These are phyloP conservation scores for Apomyelois bistriatella DNA, from an alignment of 2,888 invertebrate species.

Conservation along the genomic window DNA sequence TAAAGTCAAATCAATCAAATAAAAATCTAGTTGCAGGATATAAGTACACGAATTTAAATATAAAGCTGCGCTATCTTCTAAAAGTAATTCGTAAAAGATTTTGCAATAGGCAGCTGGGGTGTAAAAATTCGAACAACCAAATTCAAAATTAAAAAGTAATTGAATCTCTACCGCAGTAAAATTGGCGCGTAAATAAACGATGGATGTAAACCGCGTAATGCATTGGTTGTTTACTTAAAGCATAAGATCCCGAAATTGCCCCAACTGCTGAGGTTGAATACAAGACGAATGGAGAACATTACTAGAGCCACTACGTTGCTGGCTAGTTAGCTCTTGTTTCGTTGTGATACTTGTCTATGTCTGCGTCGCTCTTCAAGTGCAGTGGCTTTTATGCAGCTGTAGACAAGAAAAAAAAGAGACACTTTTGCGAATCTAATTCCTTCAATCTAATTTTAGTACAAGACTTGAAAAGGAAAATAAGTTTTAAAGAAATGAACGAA, in stretches of 20 bases:
- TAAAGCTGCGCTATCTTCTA: too few species aligned
- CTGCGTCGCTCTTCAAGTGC: slow-evolving; percentile 20
- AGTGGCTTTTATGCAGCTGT: slow-evolving; percentile 52
- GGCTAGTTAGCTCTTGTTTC: slow-evolving; percentile 57
- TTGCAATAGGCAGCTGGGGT: too few species aligned
- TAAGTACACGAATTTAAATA: too few species aligned
- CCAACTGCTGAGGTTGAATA: slow-evolving; percentile 43
- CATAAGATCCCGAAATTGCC: slow-evolving; percentile 28
- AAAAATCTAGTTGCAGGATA: too few species aligned
- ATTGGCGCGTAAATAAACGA: slow-evolving; percentile 41
- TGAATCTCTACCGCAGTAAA: slow-evolving; percentile 23
- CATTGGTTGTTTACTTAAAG: slow-evolving; percentile 42
- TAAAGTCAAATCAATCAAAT: too few species aligned
- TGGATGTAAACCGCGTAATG: slow-evolving; percentile 29
- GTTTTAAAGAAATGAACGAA: too few species aligned
- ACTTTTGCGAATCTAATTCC: not conserved
- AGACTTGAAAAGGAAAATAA: too few species aligned
- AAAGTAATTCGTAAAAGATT: too few species aligned
- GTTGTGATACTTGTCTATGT: slow-evolving; percentile 49
- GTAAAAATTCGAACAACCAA: too few species aligned
- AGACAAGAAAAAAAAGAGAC: slow-evolving; percentile 22
- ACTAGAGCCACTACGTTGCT: slow-evolving; percentile 45
- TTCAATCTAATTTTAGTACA: too few species aligned
- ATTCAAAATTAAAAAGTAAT: not conserved
- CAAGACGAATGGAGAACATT: slow-evolving; percentile 60